These are phyloP conservation scores for Diachasma alloeum DNA, from an alignment of 1,140 invertebrate genomes.

Conservation along the genomic window DNA sequence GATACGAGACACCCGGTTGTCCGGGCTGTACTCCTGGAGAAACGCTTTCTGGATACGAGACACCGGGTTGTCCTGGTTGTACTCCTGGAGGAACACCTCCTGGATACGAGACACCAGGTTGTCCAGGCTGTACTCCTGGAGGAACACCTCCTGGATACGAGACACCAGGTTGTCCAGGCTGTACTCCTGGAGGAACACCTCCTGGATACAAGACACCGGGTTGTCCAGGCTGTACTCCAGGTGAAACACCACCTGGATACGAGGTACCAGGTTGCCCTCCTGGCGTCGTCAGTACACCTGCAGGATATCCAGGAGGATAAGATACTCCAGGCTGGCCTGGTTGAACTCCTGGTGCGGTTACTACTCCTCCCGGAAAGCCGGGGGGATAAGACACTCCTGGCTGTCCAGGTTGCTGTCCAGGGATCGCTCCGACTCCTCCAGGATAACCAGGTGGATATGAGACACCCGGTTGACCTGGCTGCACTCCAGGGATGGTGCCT, in stretches of 20 bases:
- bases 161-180: constrained; percentile 6
- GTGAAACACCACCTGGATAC: constrained; percentile 18
- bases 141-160: constrained; percentile 16
- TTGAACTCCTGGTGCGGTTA: neutral
- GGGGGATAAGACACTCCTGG: constrained; percentile 14
- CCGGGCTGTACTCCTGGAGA: constrained; percentile 12
- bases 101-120: constrained; percentile 22
- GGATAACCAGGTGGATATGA: constrained; percentile 25
- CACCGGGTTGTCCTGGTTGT: neutral
- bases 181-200: neutral
- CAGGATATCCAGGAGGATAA: neutral
- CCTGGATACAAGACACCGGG: constrained; percentile 15
- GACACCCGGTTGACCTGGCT: constrained; percentile 8
- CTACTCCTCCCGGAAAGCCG: neutral
- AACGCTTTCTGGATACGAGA: constrained; percentile 18
- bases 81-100: neutral
- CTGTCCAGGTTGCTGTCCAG: constrained; percentile 25
- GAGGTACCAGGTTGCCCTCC: constrained; percentile 16
- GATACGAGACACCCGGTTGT: constrained; percentile 20
- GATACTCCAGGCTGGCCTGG: neutral
- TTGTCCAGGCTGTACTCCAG: constrained; percentile 21
- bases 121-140: constrained; percentile 17
- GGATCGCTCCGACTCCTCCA: constrained; percentile 12
- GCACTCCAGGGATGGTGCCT: neutral
- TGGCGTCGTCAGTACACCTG: neutral